These are phyloP conservation scores for Procambarus clarkii DNA, from an alignment of 1,140 invertebrate genomes.

Conservation along the genomic window DNA sequence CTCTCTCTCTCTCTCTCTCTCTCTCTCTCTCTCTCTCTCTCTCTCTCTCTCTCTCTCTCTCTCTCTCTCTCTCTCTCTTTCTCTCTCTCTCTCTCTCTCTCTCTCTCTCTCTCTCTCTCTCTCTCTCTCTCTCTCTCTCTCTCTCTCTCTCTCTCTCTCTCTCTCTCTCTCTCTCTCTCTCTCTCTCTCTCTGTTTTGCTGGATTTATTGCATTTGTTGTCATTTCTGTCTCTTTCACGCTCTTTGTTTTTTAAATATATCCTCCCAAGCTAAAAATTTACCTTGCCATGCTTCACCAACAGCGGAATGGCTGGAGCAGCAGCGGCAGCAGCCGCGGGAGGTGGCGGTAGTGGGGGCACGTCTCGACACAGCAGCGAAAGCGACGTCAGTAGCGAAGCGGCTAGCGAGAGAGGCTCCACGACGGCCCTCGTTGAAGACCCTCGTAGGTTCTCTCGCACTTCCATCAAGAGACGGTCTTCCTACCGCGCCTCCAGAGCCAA, in stretches of 20 bases:
- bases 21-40: background rate
- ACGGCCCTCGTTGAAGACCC: constrained; percentile 74
- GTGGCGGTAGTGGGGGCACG: no score
- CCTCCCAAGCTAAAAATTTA: no score
- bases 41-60: background rate
- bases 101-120: background rate
- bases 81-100: background rate
- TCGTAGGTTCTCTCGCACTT: constrained; percentile 58
- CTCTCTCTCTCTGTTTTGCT: background rate
- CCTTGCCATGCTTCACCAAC: background rate
- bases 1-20: constrained; percentile 18
- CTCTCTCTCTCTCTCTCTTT: background rate
- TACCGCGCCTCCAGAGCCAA: constrained; percentile 73
- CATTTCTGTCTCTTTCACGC: no score
- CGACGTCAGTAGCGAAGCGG: constrained; percentile 78
- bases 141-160: background rate
- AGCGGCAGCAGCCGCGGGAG: constrained; percentile 18
- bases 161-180: constrained; percentile 19
- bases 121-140: background rate
- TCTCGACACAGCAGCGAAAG: constrained; percentile 77
- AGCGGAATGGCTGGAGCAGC: constrained; percentile 9
- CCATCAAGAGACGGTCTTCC: constrained; percentile 70
- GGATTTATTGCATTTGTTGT: no score
- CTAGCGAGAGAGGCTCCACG: constrained; percentile 76
- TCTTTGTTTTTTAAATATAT: background rate